Percentiles rank a stretch among this genome's conserved stretches.
phyloP scores from a whole-genome alignment of 1,140 invertebrate species.

The Solenopsis invicta region DNA sequence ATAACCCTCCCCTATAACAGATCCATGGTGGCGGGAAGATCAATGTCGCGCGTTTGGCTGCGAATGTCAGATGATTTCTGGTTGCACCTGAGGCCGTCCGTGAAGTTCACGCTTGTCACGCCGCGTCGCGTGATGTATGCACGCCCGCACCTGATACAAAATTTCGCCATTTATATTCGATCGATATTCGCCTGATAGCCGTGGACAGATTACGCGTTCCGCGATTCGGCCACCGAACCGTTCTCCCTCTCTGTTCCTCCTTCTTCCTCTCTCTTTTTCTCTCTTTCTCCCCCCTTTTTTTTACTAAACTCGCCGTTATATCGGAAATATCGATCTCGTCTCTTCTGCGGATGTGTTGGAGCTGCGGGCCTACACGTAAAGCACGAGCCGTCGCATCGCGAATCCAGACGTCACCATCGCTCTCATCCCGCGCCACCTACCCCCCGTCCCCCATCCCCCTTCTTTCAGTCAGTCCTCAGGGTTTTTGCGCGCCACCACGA shows the following conservation, averaged over 20 bases:
- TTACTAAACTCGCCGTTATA: constrained; percentile 63
- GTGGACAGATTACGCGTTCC: constrained; percentile 60
- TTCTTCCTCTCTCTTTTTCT: constrained; percentile 6
- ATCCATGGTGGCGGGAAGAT: constrained; percentile 79
- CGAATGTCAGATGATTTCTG: constrained; percentile 82
- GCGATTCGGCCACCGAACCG: constrained; percentile 46
- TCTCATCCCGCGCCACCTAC: constrained; percentile 52
- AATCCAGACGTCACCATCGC: constrained; percentile 61
- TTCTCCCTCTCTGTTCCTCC: not conserved
- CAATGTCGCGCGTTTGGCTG: constrained; percentile 81
- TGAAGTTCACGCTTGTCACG: constrained; percentile 74
- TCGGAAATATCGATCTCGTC: constrained; percentile 65
- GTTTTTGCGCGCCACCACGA: constrained; percentile 76
- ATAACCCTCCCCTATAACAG: constrained; percentile 74
- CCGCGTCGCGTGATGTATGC: constrained; percentile 32
- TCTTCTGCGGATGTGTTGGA: constrained; percentile 45
- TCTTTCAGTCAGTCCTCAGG: constrained; percentile 76
- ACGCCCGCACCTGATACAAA: constrained; percentile 59
- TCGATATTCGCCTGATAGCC: constrained; percentile 61
- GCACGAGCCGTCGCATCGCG: constrained; percentile 47
- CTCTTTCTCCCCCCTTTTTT: not conserved
- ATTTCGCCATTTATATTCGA: constrained; percentile 61
- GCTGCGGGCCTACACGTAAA: constrained; percentile 61
- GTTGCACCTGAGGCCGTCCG: constrained; percentile 83
- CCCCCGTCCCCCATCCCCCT: constrained; percentile 70